These are phyloP conservation scores for Drosophila aldrichi DNA, from an alignment of 2,888 invertebrate genomes.

Conservation along the genomic window DNA sequence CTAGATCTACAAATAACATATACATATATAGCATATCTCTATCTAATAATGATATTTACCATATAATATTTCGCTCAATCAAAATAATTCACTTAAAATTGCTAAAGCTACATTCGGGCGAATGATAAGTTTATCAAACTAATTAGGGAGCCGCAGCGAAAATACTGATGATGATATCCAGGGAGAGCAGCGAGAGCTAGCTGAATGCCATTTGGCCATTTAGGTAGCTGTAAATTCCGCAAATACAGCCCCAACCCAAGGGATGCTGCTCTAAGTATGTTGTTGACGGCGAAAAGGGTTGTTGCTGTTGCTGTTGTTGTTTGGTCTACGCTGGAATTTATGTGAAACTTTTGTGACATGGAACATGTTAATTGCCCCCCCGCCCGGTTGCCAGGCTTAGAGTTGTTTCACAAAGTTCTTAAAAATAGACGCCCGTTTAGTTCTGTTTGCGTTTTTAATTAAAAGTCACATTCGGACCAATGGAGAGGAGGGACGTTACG, in stretches of 20 bases:
- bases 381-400: constrained; percentile 55
- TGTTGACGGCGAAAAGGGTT: constrained; percentile 73
- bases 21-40: too few relatives aligned
- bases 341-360: constrained; percentile 72
- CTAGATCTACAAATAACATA: too few relatives aligned
- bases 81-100: constrained; percentile 24
- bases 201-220: constrained; percentile 39
- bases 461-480: constrained; percentile 61
- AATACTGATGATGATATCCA: constrained; percentile 7
- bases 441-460: constrained; percentile 74
- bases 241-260: constrained; percentile 34
- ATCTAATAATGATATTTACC: too few relatives aligned
- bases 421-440: constrained; percentile 70
- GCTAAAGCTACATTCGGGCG: not conserved
- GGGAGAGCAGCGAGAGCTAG: constrained; percentile 8
- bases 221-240: constrained; percentile 69
- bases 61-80: not conserved
- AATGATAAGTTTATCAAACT: constrained; percentile 77
- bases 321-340: constrained; percentile 68
- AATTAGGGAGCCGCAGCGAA: constrained; percentile 50
- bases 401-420: constrained; percentile 77
- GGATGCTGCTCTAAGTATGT: constrained; percentile 62
- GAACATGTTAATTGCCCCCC: constrained; percentile 75
- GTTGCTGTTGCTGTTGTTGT: constrained; percentile 47
- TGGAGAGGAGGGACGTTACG: constrained; percentile 14